phyloP scores from a whole-genome alignment of 2,888 invertebrate genomes.

The Baccha elongata region DNA sequence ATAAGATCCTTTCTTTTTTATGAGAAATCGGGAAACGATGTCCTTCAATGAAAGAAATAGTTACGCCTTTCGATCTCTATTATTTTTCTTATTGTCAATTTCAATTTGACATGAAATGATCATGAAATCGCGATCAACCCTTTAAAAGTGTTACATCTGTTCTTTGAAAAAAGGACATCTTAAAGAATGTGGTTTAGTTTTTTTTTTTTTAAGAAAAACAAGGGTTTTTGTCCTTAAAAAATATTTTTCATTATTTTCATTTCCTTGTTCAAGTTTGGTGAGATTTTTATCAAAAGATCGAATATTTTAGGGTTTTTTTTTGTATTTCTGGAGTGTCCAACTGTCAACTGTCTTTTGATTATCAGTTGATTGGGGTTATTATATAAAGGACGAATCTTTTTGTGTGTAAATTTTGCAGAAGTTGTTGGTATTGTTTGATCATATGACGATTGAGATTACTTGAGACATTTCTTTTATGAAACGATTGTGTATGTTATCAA shows the following conservation, averaged over 20 bases:
- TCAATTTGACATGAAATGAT: slow-evolving; percentile 11
- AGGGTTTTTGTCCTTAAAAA: slow-evolving; percentile 20
- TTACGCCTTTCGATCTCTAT: slow-evolving; percentile 31
- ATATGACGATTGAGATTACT: neutral
- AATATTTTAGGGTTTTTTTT: neutral
- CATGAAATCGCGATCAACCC: slow-evolving; percentile 27
- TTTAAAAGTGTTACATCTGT: slow-evolving; percentile 12
- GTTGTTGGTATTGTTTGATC: neutral
- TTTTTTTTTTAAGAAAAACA: slow-evolving; percentile 1
- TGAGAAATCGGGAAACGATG: slow-evolving; percentile 16
- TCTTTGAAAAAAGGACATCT: slow-evolving; percentile 1
- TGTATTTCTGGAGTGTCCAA: slow-evolving; percentile 4
- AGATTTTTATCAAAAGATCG: slow-evolving; percentile 2
- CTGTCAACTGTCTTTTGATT: slow-evolving; percentile 28
- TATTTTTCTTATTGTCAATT: slow-evolving; percentile 19
- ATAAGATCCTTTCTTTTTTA: slow-evolving; percentile 1
- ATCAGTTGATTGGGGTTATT: neutral
- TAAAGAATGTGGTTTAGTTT: neutral
- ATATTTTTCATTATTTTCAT: neutral
- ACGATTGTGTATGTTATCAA: too few relatives aligned
- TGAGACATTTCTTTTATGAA: neutral
- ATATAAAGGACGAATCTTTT: neutral
- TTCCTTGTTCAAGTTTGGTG: slow-evolving; percentile 10
- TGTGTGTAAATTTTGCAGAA: neutral
- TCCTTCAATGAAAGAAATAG: neutral